Conservation (phyloP, 2,888 invertebrate genomes). For the Thereva nobilitata region DNA sequence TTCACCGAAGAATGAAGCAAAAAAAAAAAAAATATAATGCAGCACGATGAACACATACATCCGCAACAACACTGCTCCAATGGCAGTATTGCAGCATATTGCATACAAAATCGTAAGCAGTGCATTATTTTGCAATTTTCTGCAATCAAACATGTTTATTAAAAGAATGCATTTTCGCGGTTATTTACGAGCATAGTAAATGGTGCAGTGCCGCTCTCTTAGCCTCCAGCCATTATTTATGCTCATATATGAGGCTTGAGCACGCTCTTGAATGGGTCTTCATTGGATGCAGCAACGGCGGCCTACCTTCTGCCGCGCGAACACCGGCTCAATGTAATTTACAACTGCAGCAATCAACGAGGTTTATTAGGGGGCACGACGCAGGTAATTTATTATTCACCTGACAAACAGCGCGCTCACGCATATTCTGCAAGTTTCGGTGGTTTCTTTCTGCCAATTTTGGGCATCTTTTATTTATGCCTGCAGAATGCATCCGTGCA, state of each 20-base stretch:
- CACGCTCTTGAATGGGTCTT: constrained; percentile 30
- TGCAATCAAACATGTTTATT: constrained; percentile 36
- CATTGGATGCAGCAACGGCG: constrained; percentile 7
- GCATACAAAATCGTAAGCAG: neutral
- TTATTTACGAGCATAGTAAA: constrained; percentile 20
- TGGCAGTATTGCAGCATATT: neutral
- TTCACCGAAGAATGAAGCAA: neutral
- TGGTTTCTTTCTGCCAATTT: no score
- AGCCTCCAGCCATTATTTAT: constrained; percentile 29
- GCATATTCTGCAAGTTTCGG: neutral
- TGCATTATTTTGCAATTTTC: constrained; percentile 28
- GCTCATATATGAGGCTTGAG: constrained; percentile 17
- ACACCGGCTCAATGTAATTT: constrained; percentile 20
- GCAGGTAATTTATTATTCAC: constrained; percentile 36
- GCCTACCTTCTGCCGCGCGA: constrained; percentile 9
- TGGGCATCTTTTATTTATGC: no score
- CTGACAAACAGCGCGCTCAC: constrained; percentile 35
- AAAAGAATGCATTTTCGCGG: constrained; percentile 31
- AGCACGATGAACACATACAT: constrained; percentile 3
- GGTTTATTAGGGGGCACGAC: constrained; percentile 32
- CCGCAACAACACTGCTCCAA: neutral
- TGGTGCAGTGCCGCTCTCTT: constrained; percentile 27
- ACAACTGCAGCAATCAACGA: constrained; percentile 34
- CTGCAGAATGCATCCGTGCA: no score
- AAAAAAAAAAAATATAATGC: neutral